Percentiles rank a stretch among this genome's conserved stretches.
These are phyloP conservation scores for Alauda arvensis DNA, from an alignment of 2,797 vertebrate species.

Conservation along the genomic window DNA sequence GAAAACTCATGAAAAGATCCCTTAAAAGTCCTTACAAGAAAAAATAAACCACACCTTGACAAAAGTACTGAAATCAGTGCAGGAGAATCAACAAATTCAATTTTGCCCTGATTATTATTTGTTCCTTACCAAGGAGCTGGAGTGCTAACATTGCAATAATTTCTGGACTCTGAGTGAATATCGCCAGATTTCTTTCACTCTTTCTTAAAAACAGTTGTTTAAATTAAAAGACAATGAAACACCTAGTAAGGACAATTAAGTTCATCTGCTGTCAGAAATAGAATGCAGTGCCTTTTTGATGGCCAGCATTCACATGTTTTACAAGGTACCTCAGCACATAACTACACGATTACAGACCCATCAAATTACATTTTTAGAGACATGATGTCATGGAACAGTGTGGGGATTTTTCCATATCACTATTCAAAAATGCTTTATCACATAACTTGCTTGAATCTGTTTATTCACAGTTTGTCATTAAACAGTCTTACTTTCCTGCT, in stretches of 20 bases:
- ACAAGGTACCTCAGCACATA: fast-evolving
- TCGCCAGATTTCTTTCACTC: neutral
- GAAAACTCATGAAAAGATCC: neutral
- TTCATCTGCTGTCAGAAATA: neutral
- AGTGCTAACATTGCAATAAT: neutral
- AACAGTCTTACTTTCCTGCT: neutral
- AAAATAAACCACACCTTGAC: neutral
- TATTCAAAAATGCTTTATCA: neutral
- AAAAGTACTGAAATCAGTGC: neutral
- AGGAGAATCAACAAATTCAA: fast-evolving
- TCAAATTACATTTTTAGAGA: neutral
- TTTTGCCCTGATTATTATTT: neutral
- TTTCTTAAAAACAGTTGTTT: neutral
- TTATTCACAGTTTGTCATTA: conserved; percentile 31
- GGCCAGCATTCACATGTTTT: neutral
- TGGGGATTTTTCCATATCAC: neutral
- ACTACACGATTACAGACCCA: neutral
- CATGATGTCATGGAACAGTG: neutral
- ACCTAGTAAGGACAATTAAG: neutral
- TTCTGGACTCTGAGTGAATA: neutral
- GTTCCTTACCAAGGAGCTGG: neutral
- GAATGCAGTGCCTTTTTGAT: neutral
- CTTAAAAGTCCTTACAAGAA: neutral
- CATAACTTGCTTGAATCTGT: neutral
- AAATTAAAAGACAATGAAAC: neutral